These are phyloP conservation scores for Siderastrea radians DNA, from an alignment of 92 coral and sea anemone genomes.

Conservation along the genomic window DNA sequence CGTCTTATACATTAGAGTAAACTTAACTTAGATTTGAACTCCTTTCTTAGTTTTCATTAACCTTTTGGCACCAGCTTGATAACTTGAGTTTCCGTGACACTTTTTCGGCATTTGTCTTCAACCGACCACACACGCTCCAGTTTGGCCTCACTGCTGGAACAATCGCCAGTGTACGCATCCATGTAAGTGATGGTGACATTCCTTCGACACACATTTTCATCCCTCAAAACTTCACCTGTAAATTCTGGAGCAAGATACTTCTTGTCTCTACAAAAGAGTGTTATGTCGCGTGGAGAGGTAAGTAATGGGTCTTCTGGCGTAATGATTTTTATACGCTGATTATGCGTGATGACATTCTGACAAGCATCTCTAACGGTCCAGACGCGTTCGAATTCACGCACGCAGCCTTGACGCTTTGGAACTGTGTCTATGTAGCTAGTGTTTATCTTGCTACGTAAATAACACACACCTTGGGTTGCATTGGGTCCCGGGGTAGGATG, in stretches of 20 bases:
- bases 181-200: conserved; percentile 40
- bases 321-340: conserved; percentile 64
- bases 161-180: conserved; percentile 62
- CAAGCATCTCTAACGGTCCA: conserved; percentile 88
- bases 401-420: conserved; percentile 27
- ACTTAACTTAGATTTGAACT: too few relatives aligned
- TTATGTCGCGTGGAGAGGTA: conserved; percentile 60
- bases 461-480: conserved; percentile 71
- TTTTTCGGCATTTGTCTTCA: conserved; percentile 70
- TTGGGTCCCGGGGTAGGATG: conserved; percentile 15
- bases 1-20: too few relatives aligned
- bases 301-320: conserved; percentile 61
- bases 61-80: conserved; percentile 75
- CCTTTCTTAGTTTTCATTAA: neutral
- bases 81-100: conserved; percentile 53
- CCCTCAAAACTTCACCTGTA: conserved; percentile 41
- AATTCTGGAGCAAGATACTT: conserved; percentile 61
- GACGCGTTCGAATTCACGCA: conserved; percentile 54
- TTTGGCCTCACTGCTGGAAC: conserved; percentile 56
- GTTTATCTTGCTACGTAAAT: conserved; percentile 54
- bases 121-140: conserved; percentile 85
- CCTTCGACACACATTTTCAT: conserved; percentile 36
- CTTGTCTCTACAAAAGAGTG: conserved; percentile 67
- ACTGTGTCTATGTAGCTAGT: conserved; percentile 22
- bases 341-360: conserved; percentile 60